A percentile compares a stretch with the other conserved stretches of the same genome.
These are phyloP conservation scores for Alectoris magna DNA, from an alignment of 2,797 vertebrate species.

Conservation along the genomic window DNA sequence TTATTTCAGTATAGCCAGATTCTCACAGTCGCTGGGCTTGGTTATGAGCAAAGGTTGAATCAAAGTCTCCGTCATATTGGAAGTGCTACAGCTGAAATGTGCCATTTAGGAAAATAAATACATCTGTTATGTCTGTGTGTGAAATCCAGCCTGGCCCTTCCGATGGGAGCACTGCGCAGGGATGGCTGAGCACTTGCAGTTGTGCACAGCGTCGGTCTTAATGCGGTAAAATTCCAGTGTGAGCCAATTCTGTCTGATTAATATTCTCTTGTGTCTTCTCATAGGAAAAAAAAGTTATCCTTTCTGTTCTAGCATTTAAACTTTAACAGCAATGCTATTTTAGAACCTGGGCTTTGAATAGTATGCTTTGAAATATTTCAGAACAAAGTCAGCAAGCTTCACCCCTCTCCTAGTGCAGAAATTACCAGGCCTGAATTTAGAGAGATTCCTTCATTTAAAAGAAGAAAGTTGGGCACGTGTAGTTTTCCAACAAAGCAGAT, in stretches of 20 bases:
- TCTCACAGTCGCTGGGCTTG: background rate
- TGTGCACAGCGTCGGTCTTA: background rate
- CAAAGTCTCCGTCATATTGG: background rate
- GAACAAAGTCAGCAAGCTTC: background rate
- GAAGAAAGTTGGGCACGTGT: background rate
- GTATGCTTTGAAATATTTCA: background rate
- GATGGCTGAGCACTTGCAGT: background rate
- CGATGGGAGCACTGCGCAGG: background rate
- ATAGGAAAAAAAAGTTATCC: background rate
- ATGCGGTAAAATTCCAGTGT: background rate
- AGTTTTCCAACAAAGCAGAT: background rate
- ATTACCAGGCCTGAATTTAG: background rate
- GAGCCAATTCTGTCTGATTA: constrained; percentile 39
- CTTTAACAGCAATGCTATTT: constrained; percentile 39
- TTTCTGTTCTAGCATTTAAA: background rate
- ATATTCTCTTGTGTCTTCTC: background rate
- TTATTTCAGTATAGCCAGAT: background rate
- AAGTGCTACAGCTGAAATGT: background rate
- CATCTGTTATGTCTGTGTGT: background rate
- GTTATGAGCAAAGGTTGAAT: background rate
- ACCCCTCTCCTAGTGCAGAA: accelerated
- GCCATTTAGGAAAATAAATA: background rate
- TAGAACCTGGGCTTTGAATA: background rate
- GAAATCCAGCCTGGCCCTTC: background rate
- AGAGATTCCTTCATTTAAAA: background rate